Evolutionary conservation across 2,888 invertebrate genomes (phyloP), one percentile per base, ranked within the genome.

Genomic region (Tinea semifulvella): DNA sequence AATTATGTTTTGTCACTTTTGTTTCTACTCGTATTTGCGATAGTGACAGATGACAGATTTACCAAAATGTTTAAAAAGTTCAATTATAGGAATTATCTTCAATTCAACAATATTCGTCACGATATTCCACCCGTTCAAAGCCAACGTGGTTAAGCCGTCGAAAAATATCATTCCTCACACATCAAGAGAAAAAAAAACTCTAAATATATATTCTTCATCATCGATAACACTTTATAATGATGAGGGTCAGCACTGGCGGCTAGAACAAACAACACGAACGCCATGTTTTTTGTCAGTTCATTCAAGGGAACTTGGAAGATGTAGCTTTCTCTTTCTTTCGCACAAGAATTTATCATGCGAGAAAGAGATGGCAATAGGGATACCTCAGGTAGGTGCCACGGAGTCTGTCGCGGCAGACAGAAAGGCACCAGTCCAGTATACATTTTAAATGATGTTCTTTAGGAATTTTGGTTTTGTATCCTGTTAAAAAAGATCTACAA

Each of bases 191-290:
- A 58, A 60, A 65, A 63, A 65, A 63, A 54, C 57, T 63, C 69
- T 68, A 73, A 75, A 77, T 77, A 77, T 76, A 69, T 75, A 75
- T 71, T 68, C 68, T 66, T 71, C 72, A 72, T 72, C 68, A 68
- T 62, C 69, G 71, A 74, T 76, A 77, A 76, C 77, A 73, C 73
- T 72, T 63, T 64, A 75, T 79, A 77, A 76, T 77, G 79, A 77
- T 70, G 65, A 68, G 75, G 77, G 76, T 74, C 73, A 68, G 67
- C 56, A 61, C 63, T 58, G 67, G 76, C 79, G 79, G 79, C 67
- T 77, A 77, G 79, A 79, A 79, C 79, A 80, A 80, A 80, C 75
- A 80, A 58, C 57, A 62, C 62, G 53, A 58, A 61, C 64, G 57
- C 65, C 62, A 65, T 63, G 51, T 62, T 65, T 63, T 63, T 65